A percentile compares a stretch with the other conserved stretches of the same genome.
Conservation (phyloP, 2,888 invertebrate species). For the Eupeodes luniger region DNA sequence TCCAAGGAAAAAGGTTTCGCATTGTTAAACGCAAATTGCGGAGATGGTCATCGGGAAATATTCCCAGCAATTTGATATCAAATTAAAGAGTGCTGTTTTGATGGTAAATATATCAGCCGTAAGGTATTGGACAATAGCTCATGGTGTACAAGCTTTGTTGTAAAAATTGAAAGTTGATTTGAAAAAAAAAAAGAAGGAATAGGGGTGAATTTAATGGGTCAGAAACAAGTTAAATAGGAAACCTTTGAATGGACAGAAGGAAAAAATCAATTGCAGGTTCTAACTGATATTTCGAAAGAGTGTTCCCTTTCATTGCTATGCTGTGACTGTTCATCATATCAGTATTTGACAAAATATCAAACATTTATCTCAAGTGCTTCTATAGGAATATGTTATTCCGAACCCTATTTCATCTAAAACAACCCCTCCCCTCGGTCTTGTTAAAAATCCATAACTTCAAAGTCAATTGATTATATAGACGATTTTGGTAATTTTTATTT, state of each 20-base stretch:
- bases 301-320: too few species aligned
- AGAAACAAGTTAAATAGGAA: slow-evolving; percentile 39
- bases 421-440: slow-evolving; percentile 52
- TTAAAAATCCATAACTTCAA: slow-evolving; percentile 56
- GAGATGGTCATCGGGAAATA: slow-evolving; percentile 61
- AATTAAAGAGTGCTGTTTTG: slow-evolving; percentile 35
- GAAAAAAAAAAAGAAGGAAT: not conserved
- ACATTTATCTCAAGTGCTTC: too few species aligned
- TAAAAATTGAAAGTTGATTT: slow-evolving; percentile 33
- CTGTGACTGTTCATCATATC: too few species aligned
- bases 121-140: not conserved
- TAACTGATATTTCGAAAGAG: too few species aligned
- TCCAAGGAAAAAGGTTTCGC: slow-evolving; percentile 40
- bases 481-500: slow-evolving; percentile 74
- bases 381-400: too few species aligned
- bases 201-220: slow-evolving; percentile 55
- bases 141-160: not conserved
- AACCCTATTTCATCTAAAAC: not conserved
- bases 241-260: slow-evolving; percentile 27
- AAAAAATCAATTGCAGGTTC: slow-evolving; percentile 2
- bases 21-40: slow-evolving; percentile 68
- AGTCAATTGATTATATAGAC: slow-evolving; percentile 73
- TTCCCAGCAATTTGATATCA: slow-evolving; percentile 56
- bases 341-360: too few species aligned
- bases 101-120: slow-evolving; percentile 6